phyloP scores from a whole-genome alignment of 2,888 invertebrate species.

The Agrochola circellaris region DNA sequence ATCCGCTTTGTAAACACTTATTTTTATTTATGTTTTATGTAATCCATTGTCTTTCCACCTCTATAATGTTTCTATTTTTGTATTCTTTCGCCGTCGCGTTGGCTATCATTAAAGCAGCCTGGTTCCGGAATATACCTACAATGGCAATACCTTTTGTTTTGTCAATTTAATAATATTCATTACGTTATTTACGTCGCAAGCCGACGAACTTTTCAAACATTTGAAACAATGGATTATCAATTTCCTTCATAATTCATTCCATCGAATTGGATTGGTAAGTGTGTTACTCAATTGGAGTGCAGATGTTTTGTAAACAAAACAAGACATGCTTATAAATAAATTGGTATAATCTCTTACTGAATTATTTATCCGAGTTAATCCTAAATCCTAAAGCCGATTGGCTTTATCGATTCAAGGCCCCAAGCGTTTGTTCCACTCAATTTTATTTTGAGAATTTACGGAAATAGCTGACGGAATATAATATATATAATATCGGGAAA shows the following conservation, averaged over 20 bases:
- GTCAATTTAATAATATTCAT: background rate
- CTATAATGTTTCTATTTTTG: background rate
- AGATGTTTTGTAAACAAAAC: constrained; percentile 19
- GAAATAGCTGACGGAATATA: background rate
- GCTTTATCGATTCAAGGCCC: constrained; percentile 20
- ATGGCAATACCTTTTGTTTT: background rate
- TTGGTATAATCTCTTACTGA: constrained; percentile 6
- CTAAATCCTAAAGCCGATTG: constrained; percentile 12
- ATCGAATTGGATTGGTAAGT: background rate
- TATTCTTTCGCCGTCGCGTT: background rate
- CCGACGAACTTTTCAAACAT: background rate
- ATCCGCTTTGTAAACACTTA: constrained; percentile 19
- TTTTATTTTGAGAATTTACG: background rate
- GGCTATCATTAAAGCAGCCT: background rate
- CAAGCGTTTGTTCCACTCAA: background rate
- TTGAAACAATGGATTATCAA: background rate
- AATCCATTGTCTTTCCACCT: constrained; percentile 3
- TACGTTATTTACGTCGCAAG: background rate
- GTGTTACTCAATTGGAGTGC: background rate
- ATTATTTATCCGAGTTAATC: constrained; percentile 29
- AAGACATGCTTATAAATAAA: constrained; percentile 20
- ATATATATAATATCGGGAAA: background rate
- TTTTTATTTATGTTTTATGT: constrained; percentile 11
- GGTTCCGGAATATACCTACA: background rate
- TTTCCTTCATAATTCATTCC: background rate